These are phyloP conservation scores for Sphaerophoria taeniata DNA, from an alignment of 2,888 invertebrate genomes.

Conservation along the genomic window DNA sequence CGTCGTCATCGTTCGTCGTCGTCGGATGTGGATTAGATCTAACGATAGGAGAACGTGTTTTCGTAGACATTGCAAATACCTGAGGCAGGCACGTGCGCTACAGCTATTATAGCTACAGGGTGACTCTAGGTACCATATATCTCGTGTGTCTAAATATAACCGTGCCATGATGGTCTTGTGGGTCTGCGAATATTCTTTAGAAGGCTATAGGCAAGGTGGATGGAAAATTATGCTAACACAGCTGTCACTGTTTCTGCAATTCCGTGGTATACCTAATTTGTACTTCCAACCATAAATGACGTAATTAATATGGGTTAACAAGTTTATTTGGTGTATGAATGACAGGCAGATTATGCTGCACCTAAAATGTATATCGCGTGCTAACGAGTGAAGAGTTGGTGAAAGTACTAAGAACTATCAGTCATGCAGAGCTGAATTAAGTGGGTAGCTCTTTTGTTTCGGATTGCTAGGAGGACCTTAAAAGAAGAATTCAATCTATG, in stretches of 20 bases:
- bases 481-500: too few relatives aligned
- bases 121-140: neutral
- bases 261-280: slow-evolving; percentile 30
- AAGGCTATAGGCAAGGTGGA: slow-evolving; percentile 43
- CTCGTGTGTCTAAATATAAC: too few relatives aligned
- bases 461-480: too few relatives aligned
- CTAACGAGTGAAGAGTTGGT: too few relatives aligned
- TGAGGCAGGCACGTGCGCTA: slow-evolving; percentile 21
- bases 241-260: slow-evolving; percentile 45
- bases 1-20: neutral
- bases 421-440: too few relatives aligned
- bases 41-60: slow-evolving; percentile 61
- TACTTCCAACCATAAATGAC: slow-evolving; percentile 43
- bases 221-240: slow-evolving; percentile 56
- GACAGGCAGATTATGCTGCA: neutral
- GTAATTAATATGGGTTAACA: slow-evolving; percentile 52
- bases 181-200: neutral
- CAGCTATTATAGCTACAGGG: slow-evolving; percentile 1
- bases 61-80: slow-evolving; percentile 50
- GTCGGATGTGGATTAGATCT: slow-evolving; percentile 56
- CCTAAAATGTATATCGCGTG: too few relatives aligned
- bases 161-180: neutral
- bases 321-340: slow-evolving; percentile 32
- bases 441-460: too few relatives aligned
- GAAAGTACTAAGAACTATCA: too few relatives aligned